Evolutionary conservation across 2,888 invertebrate species (phyloP).

Genomic region (Ecliptopera silaceata): DNA sequence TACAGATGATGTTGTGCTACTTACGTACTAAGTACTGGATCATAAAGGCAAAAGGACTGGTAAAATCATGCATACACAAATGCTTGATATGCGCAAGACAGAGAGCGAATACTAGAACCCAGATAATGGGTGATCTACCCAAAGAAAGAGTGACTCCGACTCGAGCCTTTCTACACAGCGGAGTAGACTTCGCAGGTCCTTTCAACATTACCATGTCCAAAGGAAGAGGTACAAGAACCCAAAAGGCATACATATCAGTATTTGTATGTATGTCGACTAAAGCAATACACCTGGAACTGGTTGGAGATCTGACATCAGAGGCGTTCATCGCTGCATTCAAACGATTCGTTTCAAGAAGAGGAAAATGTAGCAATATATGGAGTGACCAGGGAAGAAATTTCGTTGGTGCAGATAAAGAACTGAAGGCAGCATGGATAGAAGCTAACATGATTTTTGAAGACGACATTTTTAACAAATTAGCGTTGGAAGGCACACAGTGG

Average conservation of each 20-base stretch:
- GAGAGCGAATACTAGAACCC: not conserved
- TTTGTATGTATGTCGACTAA: not conserved
- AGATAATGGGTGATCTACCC: not conserved
- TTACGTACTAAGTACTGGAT: not conserved
- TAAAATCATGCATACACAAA: not conserved
- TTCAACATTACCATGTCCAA: not conserved
- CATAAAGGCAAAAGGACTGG: not conserved
- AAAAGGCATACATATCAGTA: not conserved
- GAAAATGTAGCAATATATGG: slow-evolving; percentile 2
- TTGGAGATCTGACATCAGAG: not conserved
- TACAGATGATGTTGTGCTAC: not conserved
- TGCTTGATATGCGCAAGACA: not conserved
- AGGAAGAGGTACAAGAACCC: not conserved
- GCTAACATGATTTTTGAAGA: not conserved
- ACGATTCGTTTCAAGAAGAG: not conserved
- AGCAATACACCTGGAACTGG: not conserved
- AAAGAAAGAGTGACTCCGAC: not conserved
- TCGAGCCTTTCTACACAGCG: not conserved
- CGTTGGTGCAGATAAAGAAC: not conserved
- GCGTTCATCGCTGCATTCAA: not conserved
- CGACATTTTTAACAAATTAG: not conserved
- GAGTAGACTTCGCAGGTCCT: not conserved
- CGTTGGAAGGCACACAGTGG: too few relatives aligned
- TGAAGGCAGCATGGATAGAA: not conserved
- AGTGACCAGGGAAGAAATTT: not conserved